phyloP scores from a whole-genome alignment of 1,140 invertebrate species.

The Bombus haemorrhoidalis region DNA sequence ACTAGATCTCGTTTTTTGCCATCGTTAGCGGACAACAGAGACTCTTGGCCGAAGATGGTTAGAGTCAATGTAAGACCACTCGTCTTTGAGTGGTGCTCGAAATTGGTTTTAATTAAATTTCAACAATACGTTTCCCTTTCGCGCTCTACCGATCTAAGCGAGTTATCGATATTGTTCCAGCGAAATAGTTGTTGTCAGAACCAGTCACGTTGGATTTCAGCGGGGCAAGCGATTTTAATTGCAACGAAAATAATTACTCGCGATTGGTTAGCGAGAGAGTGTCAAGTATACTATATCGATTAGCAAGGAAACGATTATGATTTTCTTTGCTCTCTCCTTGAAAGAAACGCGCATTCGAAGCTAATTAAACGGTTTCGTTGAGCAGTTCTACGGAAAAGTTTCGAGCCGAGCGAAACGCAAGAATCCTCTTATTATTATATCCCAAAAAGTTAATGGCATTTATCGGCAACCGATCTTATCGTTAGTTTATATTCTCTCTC shows the following conservation, averaged over 20 bases:
- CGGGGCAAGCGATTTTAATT: constrained; percentile 57
- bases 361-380: background rate
- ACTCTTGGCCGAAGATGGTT: constrained; percentile 37
- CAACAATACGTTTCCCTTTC: constrained; percentile 60
- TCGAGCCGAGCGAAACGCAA: background rate
- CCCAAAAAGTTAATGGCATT: background rate
- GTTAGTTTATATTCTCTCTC: no score
- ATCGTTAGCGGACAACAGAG: constrained; percentile 22
- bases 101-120: constrained; percentile 71
- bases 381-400: background rate
- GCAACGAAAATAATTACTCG: constrained; percentile 30
- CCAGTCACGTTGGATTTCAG: constrained; percentile 33
- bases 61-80: constrained; percentile 55
- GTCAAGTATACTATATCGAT: constrained; percentile 20
- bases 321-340: background rate
- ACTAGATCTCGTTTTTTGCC: constrained; percentile 54
- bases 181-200: constrained; percentile 32
- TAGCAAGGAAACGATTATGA: background rate
- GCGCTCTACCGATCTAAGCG: constrained; percentile 34
- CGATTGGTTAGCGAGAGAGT: background rate
- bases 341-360: background rate
- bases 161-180: constrained; percentile 54
- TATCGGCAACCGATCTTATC: background rate
- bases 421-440: no score
- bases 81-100: constrained; percentile 47